Percentiles rank a stretch among this genome's conserved stretches.
Conservation (phyloP, 2,113 vertebrate species). For the Polypterus bichir region DNA sequence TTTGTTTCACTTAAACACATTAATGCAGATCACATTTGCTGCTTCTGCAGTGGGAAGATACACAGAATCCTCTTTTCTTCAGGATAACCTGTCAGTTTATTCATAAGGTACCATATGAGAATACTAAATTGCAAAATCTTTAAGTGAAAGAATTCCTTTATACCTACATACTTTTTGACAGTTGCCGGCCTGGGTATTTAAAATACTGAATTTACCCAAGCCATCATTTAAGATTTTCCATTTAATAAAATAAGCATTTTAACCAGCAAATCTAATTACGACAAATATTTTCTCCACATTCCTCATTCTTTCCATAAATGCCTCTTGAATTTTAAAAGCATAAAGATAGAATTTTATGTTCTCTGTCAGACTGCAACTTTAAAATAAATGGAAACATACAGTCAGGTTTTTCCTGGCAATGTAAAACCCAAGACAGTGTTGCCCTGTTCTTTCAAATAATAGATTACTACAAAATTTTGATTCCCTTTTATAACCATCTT, state of each 20-base stretch:
- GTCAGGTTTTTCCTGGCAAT: too few species aligned
- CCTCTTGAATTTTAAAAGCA: slow-evolving; percentile 4
- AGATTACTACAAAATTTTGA: slow-evolving; percentile 16
- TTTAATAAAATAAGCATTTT: neutral
- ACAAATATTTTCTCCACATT: slow-evolving; percentile 16
- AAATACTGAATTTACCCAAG: neutral
- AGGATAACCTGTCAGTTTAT: slow-evolving; percentile 32
- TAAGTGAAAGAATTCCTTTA: slow-evolving; percentile 35
- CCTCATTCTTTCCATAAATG: slow-evolving; percentile 3
- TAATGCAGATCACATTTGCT: slow-evolving; percentile 17
- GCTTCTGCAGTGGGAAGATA: slow-evolving; percentile 22
- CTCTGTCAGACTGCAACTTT: slow-evolving; percentile 5
- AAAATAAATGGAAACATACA: neutral
- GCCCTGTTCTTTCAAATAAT: slow-evolving; percentile 34
- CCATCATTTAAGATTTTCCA: neutral
- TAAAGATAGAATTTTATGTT: neutral
- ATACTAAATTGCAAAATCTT: slow-evolving; percentile 32
- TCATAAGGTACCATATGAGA: slow-evolving; percentile 24
- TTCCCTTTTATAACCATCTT: slow-evolving; percentile 11
- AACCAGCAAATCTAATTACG: slow-evolving; percentile 5
- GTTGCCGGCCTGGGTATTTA: neutral
- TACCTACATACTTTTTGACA: slow-evolving; percentile 31
- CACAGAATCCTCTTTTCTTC: slow-evolving; percentile 17
- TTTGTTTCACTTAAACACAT: slow-evolving; percentile 25
- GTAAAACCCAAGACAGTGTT: slow-evolving; percentile 39